Evolutionary conservation across 1,140 invertebrate genomes (phyloP), one percentile per base, ranked within the genome.

Genomic region (Hermetia illucens): DNA sequence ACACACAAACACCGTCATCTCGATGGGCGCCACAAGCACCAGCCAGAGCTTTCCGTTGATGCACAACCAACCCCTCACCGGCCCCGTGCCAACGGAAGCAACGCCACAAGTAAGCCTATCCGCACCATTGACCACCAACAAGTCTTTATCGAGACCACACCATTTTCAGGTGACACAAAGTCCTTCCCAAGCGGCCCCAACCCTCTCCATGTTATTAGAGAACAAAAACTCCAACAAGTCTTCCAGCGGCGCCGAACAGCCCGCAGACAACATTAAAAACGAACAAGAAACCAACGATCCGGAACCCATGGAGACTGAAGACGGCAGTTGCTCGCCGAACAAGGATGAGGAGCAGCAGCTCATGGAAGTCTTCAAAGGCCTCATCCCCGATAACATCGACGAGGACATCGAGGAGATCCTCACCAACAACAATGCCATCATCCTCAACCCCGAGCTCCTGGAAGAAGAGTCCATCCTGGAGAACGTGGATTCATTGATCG

Each of bases 151-250:
- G n/a, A n/a, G n/a, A n/a, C n/a, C 30, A 18, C 17, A 21, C 33
- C 20, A 15, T 16, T 34, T n/a, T n/a, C n/a, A n/a, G n/a, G 36
- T 31, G 24, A 13, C 38, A 20, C 34, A 41, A 39, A 65, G 71
- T 18, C 74, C 74, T 1, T 76, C 74, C 1, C 68, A 68, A 2
- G 68, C 68, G 0, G 74, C 75, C 1, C 75, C 77, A 0, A 79
- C 77, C 0, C 52, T 79, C 0, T 77, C 75, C 0, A 72, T 75
- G 64, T 52, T 78, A 5, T 49, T 79, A n/a, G 75, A 78, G 45
- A 68, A 69, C 33, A 68, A 64, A 2, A 67, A 70, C 30, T n/a
- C n/a, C n/a, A n/a, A n/a, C n/a, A 64, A 50, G 1, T 53, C 64
- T 27, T 67, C 70, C 39, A 68, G 69, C 40, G 61, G 66, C n/a